phyloP scores from a whole-genome alignment of 2,888 invertebrate species.

The Sinhomidia bicolor region DNA sequence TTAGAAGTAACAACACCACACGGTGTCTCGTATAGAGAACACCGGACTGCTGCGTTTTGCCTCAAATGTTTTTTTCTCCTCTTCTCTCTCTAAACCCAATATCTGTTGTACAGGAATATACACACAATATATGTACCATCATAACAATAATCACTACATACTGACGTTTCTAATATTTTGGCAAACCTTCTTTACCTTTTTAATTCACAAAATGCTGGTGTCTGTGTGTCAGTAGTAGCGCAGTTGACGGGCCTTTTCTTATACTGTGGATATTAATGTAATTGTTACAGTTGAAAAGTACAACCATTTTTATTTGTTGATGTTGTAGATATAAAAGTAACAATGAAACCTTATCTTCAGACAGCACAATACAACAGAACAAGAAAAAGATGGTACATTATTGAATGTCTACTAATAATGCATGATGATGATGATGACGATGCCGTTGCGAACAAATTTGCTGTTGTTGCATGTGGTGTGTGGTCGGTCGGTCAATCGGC shows the following conservation, averaged over 20 bases:
- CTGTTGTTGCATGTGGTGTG: not conserved
- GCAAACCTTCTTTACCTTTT: not conserved
- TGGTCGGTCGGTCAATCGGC: no score
- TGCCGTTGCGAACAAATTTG: not conserved
- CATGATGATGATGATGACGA: no score
- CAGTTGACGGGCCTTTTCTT: not conserved
- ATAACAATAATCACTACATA: not conserved
- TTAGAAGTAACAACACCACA: not conserved
- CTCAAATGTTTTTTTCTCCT: slow-evolving; percentile 11
- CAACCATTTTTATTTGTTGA: not conserved
- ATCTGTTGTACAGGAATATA: not conserved
- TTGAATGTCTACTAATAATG: not conserved
- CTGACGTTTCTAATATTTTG: slow-evolving; percentile 23
- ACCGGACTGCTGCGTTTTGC: not conserved
- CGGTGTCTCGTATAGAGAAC: not conserved
- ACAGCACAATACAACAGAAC: not conserved
- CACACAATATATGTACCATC: not conserved
- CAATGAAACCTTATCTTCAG: not conserved
- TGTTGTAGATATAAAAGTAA: not conserved
- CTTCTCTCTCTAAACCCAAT: no score
- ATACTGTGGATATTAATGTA: not conserved
- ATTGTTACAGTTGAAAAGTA: not conserved
- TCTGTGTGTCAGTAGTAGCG: not conserved
- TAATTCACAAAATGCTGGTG: not conserved
- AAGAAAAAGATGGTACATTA: not conserved